phyloP scores from a whole-genome alignment of 2,888 invertebrate genomes.

The Sphaerophoria rueppellii region DNA sequence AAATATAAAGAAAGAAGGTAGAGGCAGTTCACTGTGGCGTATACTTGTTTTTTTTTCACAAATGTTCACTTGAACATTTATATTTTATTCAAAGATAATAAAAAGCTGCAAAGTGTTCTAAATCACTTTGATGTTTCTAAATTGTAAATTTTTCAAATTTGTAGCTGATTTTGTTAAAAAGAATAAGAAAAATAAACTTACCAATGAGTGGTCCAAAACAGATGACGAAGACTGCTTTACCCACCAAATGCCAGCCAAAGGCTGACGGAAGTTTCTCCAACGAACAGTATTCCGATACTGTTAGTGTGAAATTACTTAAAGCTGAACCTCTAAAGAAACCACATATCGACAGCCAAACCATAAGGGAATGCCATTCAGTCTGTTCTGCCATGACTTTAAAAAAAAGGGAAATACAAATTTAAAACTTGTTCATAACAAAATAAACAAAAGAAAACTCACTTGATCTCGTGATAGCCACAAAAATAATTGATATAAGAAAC shows the following conservation, averaged over 20 bases:
- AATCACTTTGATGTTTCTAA: too few species aligned
- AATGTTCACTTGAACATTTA: too few species aligned
- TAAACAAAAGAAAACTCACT: slow-evolving; percentile 83
- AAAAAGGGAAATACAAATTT: not conserved
- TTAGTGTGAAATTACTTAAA: slow-evolving; percentile 89
- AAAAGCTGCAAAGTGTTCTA: too few species aligned
- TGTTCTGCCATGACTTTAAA: slow-evolving; percentile 87
- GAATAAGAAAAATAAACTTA: slow-evolving; percentile 77
- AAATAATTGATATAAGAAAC: slow-evolving; percentile 88
- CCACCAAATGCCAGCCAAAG: slow-evolving; percentile 90
- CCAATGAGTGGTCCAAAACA: slow-evolving; percentile 88
- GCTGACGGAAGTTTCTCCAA: slow-evolving; percentile 89
- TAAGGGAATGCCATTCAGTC: slow-evolving; percentile 86
- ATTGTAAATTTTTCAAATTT: too few species aligned
- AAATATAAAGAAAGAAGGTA: too few species aligned
- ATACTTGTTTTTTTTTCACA: too few species aligned
- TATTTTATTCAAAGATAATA: too few species aligned
- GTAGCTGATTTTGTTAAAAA: too few species aligned
- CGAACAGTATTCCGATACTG: slow-evolving; percentile 90
- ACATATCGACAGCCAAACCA: slow-evolving; percentile 88
- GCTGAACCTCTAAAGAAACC: slow-evolving; percentile 91
- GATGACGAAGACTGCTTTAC: slow-evolving; percentile 88
- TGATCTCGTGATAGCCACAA: slow-evolving; percentile 88
- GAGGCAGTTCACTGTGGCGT: too few species aligned
- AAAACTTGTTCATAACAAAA: not conserved